Base-by-base conservation (phyloP, 2,888 invertebrate genomes). In the Macaria notata region DNA sequence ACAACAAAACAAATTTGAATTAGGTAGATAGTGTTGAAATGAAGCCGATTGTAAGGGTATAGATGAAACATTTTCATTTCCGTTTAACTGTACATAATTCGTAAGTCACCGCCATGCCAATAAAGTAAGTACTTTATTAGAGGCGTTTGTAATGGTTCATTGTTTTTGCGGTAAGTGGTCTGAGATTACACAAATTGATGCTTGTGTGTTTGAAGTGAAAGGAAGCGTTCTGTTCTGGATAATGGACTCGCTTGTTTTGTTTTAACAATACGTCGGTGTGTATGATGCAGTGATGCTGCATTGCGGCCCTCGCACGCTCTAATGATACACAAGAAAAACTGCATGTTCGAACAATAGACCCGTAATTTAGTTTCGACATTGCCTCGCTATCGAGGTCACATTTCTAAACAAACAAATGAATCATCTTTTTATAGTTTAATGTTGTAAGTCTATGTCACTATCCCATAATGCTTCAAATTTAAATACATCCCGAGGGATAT, bases 171-270 rank as follows among this genome's bases (percentile, higher is more conserved):
- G 76, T 82, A 83, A 84, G 80, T 81, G 81, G 75, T 71, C 73
- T 73, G 73, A 78, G 81, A 83, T 84, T 83, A 80, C 82, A 79
- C 78, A 80, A 82, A 83, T 83, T 79, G 81, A 78, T 79, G 78
- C 75, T 75, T 73, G 76, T 78, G 69, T 78, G 78, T 78, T 80
- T 75, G 75, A 76, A 83, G 86, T 82, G 84, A 86, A 85, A 84
- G 85, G 83, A 80, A 82, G 72, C 78, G 72, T 79, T 75, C 73
- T 75, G 76, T 80, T 76, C 71, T 70, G 75, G 72, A 75, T 79
- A 82, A 78, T 77, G 75, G 75, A 64, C 69, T 72, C 67, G 69
- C 73, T 76, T 77, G 77, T 78, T 75, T 78, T 80, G 75, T 78
- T 81, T 76, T 64, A 75, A 81, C 78, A 81, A 78, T 78, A 73